Evolutionary conservation across 2,797 vertebrate species (phyloP), one percentile per base, ranked within the genome.

Genomic region (Leucoraja ocellata): DNA sequence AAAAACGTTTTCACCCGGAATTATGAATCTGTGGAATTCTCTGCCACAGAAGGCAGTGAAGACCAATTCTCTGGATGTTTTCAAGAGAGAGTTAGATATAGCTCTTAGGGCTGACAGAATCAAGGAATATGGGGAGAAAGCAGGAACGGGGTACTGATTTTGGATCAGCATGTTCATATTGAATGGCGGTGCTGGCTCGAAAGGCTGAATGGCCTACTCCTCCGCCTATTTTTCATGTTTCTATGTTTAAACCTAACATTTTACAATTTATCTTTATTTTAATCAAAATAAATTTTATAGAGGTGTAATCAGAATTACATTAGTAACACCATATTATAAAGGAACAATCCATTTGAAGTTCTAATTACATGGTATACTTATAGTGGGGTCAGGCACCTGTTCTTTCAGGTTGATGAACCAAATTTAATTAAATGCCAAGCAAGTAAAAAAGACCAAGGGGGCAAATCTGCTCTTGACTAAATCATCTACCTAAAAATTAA

Each of bases 361-460:
- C 39, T 83, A 58, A 83, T 83, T 54, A 28, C 46, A 83, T 11
- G 23, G 54, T 83, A 23, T 58, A 83, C 16, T 9, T 81, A 80
- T 80, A n/a, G 28, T 1, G 79, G 6, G 79, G 32, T 6, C 39
- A 54, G 79, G 1, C 79, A 39, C 6, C 23, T 83, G 81, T 83
- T 83, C 81, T 58, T 58, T 83, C 81, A 58, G 81, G 81, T 83
- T 54, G 80, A 46, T 58, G 81, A 36, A 79, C 32, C 78, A 79
- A 79, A 79, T 79, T 79, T 79, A 79, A 79, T 79, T 39, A 79
- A 79, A 39, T 79, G 78, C 78, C 78, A 39, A 36, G 21, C 9
- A 83, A 83, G 81, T 46, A 58, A 83, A 46, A 54, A 21, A 39
- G 46, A 58, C 18, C 46, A 54, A 83, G 10, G 58, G 0, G 18